A percentile compares a stretch with the other conserved stretches of the same genome.
Conservation (phyloP, 1,140 invertebrate species). For the Anadara kagoshimensis region DNA sequence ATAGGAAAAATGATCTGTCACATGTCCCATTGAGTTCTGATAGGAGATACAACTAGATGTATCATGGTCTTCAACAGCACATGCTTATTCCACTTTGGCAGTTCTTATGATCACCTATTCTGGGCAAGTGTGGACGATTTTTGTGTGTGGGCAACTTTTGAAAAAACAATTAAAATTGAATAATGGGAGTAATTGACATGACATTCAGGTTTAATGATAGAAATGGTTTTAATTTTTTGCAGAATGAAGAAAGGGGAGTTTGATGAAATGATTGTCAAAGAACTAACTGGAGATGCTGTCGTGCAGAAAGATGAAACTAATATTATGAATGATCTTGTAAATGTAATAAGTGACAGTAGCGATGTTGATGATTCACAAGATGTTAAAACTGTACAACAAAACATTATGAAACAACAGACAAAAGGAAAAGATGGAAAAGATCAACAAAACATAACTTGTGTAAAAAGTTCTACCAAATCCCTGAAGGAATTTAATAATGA, state of each 20-base stretch:
- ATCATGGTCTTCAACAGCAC: too few relatives aligned
- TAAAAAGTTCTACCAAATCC: not conserved
- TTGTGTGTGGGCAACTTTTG: too few relatives aligned
- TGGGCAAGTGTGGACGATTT: too few relatives aligned
- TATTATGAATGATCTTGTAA: not conserved
- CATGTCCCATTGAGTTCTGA: too few relatives aligned
- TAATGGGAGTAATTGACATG: too few relatives aligned
- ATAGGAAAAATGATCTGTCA: too few relatives aligned
- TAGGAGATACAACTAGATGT: too few relatives aligned
- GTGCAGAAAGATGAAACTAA: not conserved
- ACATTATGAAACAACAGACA: not conserved
- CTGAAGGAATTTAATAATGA: not conserved
- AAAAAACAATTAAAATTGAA: too few relatives aligned
- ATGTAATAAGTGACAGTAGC: not conserved
- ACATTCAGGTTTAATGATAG: too few relatives aligned
- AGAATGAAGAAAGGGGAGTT: conserved; percentile 14
- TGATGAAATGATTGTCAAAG: conserved; percentile 22
- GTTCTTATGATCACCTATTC: too few relatives aligned
- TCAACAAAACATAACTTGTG: not conserved
- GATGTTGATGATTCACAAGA: not conserved
- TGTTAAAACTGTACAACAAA: not conserved
- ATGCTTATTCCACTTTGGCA: too few relatives aligned
- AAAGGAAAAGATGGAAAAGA: not conserved
- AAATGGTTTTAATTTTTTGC: not conserved
- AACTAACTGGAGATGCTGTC: not conserved